A percentile compares a stretch with the other conserved stretches of the same genome.
phyloP scores from a whole-genome alignment of 2,113 vertebrate species.

The Trochalopteron elliotii region DNA sequence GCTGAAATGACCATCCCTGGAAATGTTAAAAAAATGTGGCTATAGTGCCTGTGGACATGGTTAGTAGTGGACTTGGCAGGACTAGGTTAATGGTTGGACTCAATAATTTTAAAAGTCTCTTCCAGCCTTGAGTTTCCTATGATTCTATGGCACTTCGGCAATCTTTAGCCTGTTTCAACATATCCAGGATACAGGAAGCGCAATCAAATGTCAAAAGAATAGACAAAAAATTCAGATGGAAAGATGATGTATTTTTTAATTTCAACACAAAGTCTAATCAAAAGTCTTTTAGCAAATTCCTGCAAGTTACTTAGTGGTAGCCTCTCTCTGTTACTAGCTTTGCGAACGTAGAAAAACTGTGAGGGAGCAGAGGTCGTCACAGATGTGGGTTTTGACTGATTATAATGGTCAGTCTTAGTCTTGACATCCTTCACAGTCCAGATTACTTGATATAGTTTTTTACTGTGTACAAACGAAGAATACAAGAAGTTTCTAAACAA shows the following conservation, averaged over 20 bases:
- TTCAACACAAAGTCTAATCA: not conserved
- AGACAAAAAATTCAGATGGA: not conserved
- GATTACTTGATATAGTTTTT: not conserved
- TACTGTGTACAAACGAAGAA: accelerated
- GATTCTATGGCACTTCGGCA: not conserved
- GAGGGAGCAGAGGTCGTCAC: not conserved
- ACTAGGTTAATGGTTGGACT: not conserved
- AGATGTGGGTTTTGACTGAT: not conserved
- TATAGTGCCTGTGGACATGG: not conserved
- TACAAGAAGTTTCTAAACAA: not conserved
- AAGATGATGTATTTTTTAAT: not conserved
- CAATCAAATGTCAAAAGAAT: not conserved
- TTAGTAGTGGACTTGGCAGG: not conserved
- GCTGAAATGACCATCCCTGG: not conserved
- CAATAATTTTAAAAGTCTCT: not conserved
- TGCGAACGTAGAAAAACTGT: not conserved
- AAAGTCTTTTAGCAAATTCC: not conserved
- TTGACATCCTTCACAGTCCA: not conserved
- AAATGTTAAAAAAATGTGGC: not conserved
- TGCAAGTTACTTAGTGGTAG: not conserved
- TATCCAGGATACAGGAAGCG: not conserved
- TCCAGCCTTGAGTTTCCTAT: not conserved
- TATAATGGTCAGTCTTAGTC: not conserved
- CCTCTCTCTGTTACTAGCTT: not conserved
- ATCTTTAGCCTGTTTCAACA: not conserved